Evolutionary conservation across 2,113 vertebrate species (phyloP).

Genomic region (Recurvirostra avosetta): DNA sequence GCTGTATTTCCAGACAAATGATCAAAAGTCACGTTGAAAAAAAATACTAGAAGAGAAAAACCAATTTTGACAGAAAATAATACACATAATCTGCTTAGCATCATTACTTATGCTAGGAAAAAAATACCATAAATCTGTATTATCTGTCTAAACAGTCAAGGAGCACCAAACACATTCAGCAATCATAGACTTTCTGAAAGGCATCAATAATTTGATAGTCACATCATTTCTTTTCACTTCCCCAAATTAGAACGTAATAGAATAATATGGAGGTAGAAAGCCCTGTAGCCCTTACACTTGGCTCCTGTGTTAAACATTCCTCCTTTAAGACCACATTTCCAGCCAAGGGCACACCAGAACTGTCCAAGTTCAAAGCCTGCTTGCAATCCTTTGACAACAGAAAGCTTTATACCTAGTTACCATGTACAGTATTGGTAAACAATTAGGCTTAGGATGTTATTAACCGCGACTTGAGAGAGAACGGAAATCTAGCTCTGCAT

Average conservation of each 20-base stretch:
- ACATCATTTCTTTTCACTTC: not conserved
- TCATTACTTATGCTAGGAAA: not conserved
- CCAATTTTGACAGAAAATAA: not conserved
- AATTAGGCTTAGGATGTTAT: not conserved
- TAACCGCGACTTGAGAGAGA: not conserved
- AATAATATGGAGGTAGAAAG: not conserved
- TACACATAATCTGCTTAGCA: not conserved
- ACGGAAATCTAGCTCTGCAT: not conserved
- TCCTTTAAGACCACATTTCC: not conserved
- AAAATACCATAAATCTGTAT: not conserved
- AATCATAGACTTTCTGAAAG: not conserved
- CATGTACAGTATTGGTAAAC: not conserved
- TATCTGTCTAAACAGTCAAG: not conserved
- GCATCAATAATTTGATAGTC: not conserved
- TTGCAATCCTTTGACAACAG: not conserved
- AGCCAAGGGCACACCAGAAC: not conserved
- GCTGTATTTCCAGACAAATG: not conserved
- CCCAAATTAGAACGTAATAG: not conserved
- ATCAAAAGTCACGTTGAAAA: not conserved
- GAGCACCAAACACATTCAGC: not conserved
- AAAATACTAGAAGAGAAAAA: not conserved
- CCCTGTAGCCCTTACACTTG: not conserved
- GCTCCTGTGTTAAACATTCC: not conserved
- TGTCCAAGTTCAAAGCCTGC: not conserved
- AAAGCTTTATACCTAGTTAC: not conserved